Evolutionary conservation across 1,140 invertebrate genomes (phyloP), one percentile per base, ranked within the genome.

Genomic region (Bombus ignitus): DNA sequence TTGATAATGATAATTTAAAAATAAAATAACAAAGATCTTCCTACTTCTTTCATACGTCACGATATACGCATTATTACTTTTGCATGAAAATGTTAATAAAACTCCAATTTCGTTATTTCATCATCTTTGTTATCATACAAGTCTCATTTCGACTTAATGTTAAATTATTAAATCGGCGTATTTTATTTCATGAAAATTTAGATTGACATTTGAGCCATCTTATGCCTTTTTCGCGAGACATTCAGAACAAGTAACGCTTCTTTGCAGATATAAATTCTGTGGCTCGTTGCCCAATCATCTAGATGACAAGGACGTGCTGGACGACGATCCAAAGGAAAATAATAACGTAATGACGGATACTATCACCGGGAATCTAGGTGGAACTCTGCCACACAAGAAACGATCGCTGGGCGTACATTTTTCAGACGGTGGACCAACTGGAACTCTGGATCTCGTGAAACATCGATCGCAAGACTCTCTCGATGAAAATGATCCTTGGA

Each of bases 271-370:
- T 88, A 96, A 96, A 94, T 94, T 96, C 82, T 96, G 96, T 91
- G 96, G 96, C 76, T 97, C 97, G 28, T 92, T 97, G 84, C 97
- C 97, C 4, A 97, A 97, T 94, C 97, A 97, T 93, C 94, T 97
- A 87, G 97, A 97, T 91, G 96, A 96, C 68, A 96, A 96, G 89
- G 94, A 95, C 53, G 91, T 91, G 35, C 88, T 93, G 86, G 95
- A 95, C 92, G 95, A 95, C 78, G 93, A 96, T 92, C 91, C 95
- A 83, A 95, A 95, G 37, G 96, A 96, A 81, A 96, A 96, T 91
- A 96, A 96, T 90, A 95, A 94, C 83, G 91, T 93, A 76, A 94
- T 93, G 92, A 94, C 93, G 28, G 96, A 97, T 91, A 97, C 96
- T 88, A 96, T 97, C 92, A 95, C 96, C 89, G 96, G 96, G 92